Evolutionary conservation across 2,888 invertebrate genomes (phyloP), one percentile per base, ranked within the genome.

Genomic region (Chrysotoxum bicinctum): DNA sequence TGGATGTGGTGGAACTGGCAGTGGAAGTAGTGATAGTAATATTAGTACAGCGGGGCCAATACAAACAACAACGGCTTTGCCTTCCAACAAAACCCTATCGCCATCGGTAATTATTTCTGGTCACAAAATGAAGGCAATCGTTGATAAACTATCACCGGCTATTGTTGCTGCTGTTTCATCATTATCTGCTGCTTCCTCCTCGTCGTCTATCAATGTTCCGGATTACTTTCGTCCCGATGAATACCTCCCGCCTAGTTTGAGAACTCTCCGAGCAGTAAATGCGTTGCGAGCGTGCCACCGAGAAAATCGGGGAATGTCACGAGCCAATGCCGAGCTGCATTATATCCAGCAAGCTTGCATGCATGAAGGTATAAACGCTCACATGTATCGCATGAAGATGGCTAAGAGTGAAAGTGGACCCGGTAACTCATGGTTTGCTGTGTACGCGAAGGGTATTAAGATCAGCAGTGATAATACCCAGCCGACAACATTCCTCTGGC

Each of bases 381-480:
- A 99, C 92, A 93, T 94, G 87, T 98, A 97, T 92, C 94, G 97
- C 83, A 94, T 98, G 90, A 95, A 96, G 89, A 94, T 96, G 89
- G 94, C 94, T 85, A 96, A 96, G 92, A 93, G 94, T 87, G 96
- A 97, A 93, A 92, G 93, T 85, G 94, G 96, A 81, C 94, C 95
- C 43, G 94, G 98, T 90, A 94, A 96, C 88, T 96, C 97, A 19
- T 96, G 97, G 94, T 94, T 99, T 87, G 97, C 98, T 72, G 96
- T 99, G 78, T 98, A 98, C 90, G 97, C 98, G 58, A 96, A 96
- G 90, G 98, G 98, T 70, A 95, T 99, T 80, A 96, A 97, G 92
- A 96, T 98, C 87, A 95, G 97, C 88, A 94, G 95, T 32, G 95
- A 95, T 90, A 94, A 93, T 88, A 94, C 94, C 88, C 94, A 96